These are phyloP conservation scores for Dione vanillae DNA, from an alignment of 2,888 invertebrate genomes.

Conservation along the genomic window DNA sequence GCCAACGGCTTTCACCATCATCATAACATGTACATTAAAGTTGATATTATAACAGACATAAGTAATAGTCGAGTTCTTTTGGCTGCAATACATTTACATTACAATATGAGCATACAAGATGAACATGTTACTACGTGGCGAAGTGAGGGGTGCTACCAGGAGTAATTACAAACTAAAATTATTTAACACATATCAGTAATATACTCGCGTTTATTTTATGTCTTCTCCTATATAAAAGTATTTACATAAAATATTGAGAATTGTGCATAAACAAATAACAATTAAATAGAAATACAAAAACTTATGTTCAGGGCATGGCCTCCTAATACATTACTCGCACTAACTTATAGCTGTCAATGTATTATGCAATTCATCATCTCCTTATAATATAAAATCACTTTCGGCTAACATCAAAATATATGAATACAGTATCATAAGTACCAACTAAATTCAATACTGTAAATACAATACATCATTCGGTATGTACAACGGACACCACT, in stretches of 20 bases:
- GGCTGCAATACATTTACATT: constrained; percentile 28
- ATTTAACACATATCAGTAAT: constrained; percentile 84
- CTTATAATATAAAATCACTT: constrained; percentile 83
- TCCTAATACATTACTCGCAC: constrained; percentile 78
- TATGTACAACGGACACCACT: constrained; percentile 83
- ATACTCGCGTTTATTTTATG: constrained; percentile 85
- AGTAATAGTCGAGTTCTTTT: neutral
- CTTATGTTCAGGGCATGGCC: constrained; percentile 79
- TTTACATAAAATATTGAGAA: constrained; percentile 85
- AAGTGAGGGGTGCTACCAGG: constrained; percentile 85
- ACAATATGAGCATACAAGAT: constrained; percentile 46
- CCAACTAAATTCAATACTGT: constrained; percentile 83
- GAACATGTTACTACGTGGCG: constrained; percentile 84
- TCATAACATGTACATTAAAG: constrained; percentile 77
- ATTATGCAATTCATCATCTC: constrained; percentile 79
- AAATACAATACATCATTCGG: constrained; percentile 79
- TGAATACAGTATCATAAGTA: constrained; percentile 82
- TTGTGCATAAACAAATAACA: constrained; percentile 86
- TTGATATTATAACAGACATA: constrained; percentile 38
- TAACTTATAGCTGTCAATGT: constrained; percentile 80
- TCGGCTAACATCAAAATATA: constrained; percentile 80
- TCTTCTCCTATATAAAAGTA: constrained; percentile 84
- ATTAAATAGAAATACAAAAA: constrained; percentile 84
- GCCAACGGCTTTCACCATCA: constrained; percentile 68
- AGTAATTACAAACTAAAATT: constrained; percentile 85